Evolutionary conservation across 2,888 invertebrate genomes (phyloP).

Genomic region (Drosophila ezoana): DNA sequence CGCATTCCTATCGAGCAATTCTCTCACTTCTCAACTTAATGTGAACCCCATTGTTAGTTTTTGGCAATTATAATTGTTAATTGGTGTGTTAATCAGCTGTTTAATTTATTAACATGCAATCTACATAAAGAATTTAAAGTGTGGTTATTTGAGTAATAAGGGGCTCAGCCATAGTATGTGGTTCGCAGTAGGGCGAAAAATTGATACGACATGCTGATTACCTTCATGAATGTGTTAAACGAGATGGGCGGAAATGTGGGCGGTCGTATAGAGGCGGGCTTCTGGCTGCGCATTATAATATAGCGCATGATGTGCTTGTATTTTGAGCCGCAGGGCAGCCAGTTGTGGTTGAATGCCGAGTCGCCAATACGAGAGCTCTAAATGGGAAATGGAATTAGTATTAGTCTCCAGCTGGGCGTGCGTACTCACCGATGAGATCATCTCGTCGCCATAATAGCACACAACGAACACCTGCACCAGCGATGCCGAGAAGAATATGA

Average conservation of each 20-base stretch:
- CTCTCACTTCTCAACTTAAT: too few species aligned
- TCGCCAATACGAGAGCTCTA: slow-evolving; percentile 76
- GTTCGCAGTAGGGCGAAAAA: slow-evolving; percentile 77
- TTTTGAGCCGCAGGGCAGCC: slow-evolving; percentile 63
- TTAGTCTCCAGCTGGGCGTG: background rate
- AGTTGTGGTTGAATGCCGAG: slow-evolving; percentile 78
- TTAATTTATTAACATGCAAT: background rate
- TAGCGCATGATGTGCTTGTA: slow-evolving; percentile 72
- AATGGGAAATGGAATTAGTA: background rate
- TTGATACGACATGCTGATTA: slow-evolving; percentile 81
- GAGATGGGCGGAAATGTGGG: slow-evolving; percentile 82
- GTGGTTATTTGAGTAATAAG: too few species aligned
- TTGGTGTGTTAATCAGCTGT: background rate
- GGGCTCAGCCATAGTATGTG: slow-evolving; percentile 66
- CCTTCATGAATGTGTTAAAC: slow-evolving; percentile 80
- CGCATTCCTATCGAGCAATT: too few species aligned
- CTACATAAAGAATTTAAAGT: background rate
- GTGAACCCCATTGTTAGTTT: too few species aligned
- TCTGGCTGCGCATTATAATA: slow-evolving; percentile 79
- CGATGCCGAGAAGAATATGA: slow-evolving; percentile 78
- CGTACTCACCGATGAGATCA: slow-evolving; percentile 75
- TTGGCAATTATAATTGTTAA: background rate
- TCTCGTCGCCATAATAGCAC: slow-evolving; percentile 80
- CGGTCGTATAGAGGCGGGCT: slow-evolving; percentile 74
- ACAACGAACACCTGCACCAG: slow-evolving; percentile 80